Base-by-base conservation (phyloP, 1,140 invertebrate species). In the Geopemphigus sp. region DNA sequence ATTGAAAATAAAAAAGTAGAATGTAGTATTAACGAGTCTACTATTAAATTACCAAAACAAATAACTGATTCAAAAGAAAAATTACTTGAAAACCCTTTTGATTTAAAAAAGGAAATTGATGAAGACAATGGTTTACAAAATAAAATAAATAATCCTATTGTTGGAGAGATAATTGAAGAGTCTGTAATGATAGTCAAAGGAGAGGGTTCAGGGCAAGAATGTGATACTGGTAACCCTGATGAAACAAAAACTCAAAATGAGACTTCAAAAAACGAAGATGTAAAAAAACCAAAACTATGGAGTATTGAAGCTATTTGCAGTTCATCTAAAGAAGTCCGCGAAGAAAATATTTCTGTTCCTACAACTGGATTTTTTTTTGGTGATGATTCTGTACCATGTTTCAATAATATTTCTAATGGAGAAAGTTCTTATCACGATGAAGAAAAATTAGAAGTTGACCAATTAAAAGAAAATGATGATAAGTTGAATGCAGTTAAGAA, bases 131-230 rank as follows among this genome's bases (percentile, higher is more conserved):
- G 61, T 47, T 50, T 17, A 22, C 10, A 15, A 32, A 50, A 82
- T 19, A 81, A 81, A 32, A 47, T 3, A 11, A 59, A 56, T 54
- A 17, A 19, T 80, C 68, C 72, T 61, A 63, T 78, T n/a, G 80
- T 73, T 15, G 81, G 90, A 45, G 91, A 93, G 84, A 89, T 88
- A 81, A 90, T 94, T 68, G 89, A 90, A 84, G 92, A 93, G 84
- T 90, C 90, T 10, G 87, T 92, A 0, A 89, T 92, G 87, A 89
- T 88, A 84, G 87, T 93, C 83, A 88, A 87, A 82, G 93, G 93
- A 3, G 89, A 91, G 83, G 93, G 93, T 80, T 88, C 87, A 59
- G 93, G 92, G 84, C 87, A 88, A 17, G 87, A 84, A 0, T 85
- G 85, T 63, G 74, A 81, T 32, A 80, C 56, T 29, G 81, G 76